Conservation (phyloP, 2,797 vertebrate species). For the Nothura maculosa region DNA sequence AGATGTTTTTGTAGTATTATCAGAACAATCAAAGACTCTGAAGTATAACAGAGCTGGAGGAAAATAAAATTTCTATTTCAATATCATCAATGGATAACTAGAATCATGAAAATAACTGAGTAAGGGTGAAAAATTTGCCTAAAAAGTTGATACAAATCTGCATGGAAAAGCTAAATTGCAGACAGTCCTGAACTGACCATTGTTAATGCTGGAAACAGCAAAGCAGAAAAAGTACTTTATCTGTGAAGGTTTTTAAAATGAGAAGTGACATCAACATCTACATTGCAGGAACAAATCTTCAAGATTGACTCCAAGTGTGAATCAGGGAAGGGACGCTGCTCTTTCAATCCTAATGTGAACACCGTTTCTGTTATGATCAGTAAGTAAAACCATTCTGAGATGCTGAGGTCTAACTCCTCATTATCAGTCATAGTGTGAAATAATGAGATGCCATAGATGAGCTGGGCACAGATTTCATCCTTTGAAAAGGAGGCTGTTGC, state of each 20-base stretch:
- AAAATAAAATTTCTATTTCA: not conserved
- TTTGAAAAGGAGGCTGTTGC: not conserved
- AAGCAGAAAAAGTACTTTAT: not conserved
- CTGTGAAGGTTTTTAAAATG: not conserved
- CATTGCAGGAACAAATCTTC: conserved; percentile 92
- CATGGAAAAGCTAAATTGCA: not conserved
- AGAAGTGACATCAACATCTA: conserved; percentile 35
- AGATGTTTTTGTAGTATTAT: not conserved
- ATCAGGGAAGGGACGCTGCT: conserved; percentile 97
- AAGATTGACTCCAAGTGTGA: conserved; percentile 93
- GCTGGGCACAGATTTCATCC: not conserved
- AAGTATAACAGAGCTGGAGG: not conserved
- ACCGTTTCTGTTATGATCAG: conserved; percentile 98
- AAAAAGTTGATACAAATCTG: not conserved
- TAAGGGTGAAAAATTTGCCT: not conserved
- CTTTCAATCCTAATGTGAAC: conserved; percentile 96
- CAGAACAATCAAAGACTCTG: not conserved
- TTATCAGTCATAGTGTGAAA: not conserved
- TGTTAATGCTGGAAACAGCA: not conserved
- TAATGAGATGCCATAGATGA: not conserved
- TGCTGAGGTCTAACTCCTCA: not conserved
- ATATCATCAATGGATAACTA: not conserved
- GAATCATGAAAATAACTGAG: not conserved
- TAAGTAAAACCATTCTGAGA: conserved; percentile 82
- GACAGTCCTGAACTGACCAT: not conserved